Evolutionary conservation across 2,113 vertebrate species (phyloP).

Genomic region (Nanorana parkeri): DNA sequence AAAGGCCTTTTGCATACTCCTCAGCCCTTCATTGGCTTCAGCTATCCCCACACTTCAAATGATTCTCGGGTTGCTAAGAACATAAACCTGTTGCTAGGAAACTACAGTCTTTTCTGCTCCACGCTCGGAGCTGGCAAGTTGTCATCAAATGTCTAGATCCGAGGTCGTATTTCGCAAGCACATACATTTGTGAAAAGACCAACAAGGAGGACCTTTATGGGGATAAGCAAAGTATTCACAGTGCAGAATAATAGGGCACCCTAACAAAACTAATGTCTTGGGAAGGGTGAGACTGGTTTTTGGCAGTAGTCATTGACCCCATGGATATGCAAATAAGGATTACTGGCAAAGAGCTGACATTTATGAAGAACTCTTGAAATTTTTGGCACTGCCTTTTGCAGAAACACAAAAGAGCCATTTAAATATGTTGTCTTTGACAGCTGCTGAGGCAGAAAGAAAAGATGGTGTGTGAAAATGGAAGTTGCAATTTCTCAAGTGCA

Average conservation of each 20-base stretch:
- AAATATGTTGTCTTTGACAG: no score
- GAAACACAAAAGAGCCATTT: slow-evolving; percentile 3
- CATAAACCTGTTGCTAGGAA: slow-evolving; percentile 60
- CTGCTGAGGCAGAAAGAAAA: no score
- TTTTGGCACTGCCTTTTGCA: background rate
- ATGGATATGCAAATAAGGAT: slow-evolving; percentile 14
- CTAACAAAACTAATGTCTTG: background rate
- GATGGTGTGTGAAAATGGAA: no score
- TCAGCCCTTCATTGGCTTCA: background rate
- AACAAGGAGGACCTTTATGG: slow-evolving; percentile 2
- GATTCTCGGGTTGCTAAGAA: slow-evolving; percentile 63
- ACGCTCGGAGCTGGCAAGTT: slow-evolving; percentile 18
- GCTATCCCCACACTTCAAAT: slow-evolving; percentile 29
- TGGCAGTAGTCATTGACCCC: background rate
- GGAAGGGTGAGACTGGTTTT: background rate
- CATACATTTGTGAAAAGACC: slow-evolving; percentile 12
- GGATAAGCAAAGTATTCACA: background rate
- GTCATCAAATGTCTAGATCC: slow-evolving; percentile 47
- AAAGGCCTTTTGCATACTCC: background rate
- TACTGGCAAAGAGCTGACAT: background rate
- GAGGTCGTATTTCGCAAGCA: slow-evolving; percentile 34
- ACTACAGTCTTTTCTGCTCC: slow-evolving; percentile 58
- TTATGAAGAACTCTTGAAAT: slow-evolving; percentile 4
- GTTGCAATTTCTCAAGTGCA: no score
- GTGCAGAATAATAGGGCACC: background rate